Percentiles rank a stretch among this genome's conserved stretches.
phyloP scores from a whole-genome alignment of 2,797 vertebrate genomes.

The Sarcoramphus papa region DNA sequence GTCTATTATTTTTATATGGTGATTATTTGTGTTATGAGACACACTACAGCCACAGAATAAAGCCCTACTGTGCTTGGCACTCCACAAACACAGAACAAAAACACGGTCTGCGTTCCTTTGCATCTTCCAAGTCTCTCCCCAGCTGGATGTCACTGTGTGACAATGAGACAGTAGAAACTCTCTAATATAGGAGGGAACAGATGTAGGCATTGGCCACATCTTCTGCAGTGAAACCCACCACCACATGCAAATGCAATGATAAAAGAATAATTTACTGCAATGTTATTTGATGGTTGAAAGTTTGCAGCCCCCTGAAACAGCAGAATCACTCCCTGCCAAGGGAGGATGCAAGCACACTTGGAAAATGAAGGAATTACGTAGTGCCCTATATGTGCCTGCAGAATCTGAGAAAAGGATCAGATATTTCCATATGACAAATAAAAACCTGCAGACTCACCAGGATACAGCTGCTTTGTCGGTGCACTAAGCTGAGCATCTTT shows the following conservation, averaged over 20 bases:
- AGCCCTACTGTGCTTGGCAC: not conserved
- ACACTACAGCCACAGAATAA: not conserved
- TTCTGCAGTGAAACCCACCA: not conserved
- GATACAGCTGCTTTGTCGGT: constrained; percentile 94
- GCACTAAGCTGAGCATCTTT: constrained; percentile 95
- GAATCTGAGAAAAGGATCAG: not conserved
- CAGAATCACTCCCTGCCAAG: not conserved
- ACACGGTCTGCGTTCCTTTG: not conserved
- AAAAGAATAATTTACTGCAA: not conserved
- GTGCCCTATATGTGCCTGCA: not conserved
- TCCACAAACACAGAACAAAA: not conserved
- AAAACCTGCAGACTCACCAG: constrained; percentile 72
- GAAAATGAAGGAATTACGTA: accelerated
- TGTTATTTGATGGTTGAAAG: not conserved
- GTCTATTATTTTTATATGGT: not conserved
- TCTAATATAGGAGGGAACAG: not conserved
- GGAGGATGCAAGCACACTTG: accelerated
- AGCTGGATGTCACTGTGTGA: not conserved
- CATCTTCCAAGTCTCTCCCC: not conserved
- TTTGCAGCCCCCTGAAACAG: not conserved
- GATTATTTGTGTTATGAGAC: constrained; percentile 26
- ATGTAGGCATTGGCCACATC: not conserved
- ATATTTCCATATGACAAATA: accelerated
- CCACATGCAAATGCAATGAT: accelerated
- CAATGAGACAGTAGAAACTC: not conserved